phyloP scores from a whole-genome alignment of 2,888 invertebrate genomes.

The Branchipolynoe longqiensis region DNA sequence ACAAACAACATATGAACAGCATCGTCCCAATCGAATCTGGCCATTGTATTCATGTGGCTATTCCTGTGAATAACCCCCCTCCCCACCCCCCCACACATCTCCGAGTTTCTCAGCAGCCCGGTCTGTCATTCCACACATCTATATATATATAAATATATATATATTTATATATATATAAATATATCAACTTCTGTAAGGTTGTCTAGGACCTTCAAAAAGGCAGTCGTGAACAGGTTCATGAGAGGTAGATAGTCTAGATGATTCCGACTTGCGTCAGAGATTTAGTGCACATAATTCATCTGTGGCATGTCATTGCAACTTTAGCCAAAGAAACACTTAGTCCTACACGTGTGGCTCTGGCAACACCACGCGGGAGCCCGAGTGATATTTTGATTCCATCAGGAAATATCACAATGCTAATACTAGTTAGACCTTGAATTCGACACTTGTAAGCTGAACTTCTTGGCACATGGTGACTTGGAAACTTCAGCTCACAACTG shows the following conservation, averaged over 20 bases:
- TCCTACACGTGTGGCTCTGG: background rate
- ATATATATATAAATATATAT: background rate
- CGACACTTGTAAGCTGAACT: no score
- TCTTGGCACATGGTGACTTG: background rate
- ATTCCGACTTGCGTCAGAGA: background rate
- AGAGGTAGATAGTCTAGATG: background rate
- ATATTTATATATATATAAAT: background rate
- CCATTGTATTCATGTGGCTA: background rate
- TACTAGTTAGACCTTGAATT: no score
- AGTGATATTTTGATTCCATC: background rate
- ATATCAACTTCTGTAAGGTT: background rate
- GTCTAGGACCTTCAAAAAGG: slow-evolving; percentile 4
- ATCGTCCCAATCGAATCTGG: background rate
- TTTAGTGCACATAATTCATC: background rate
- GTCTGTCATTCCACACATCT: background rate
- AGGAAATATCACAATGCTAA: background rate
- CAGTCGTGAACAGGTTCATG: slow-evolving; percentile 9
- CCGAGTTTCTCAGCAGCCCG: background rate
- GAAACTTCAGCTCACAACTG: background rate
- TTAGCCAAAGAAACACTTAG: background rate
- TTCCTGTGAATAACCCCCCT: no score
- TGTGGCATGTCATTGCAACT: background rate
- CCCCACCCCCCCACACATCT: background rate
- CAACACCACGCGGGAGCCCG: background rate
- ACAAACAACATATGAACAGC: background rate